Evolutionary conservation across 2,888 invertebrate genomes (phyloP).

Genomic region (Trissolcus brochymenae): DNA sequence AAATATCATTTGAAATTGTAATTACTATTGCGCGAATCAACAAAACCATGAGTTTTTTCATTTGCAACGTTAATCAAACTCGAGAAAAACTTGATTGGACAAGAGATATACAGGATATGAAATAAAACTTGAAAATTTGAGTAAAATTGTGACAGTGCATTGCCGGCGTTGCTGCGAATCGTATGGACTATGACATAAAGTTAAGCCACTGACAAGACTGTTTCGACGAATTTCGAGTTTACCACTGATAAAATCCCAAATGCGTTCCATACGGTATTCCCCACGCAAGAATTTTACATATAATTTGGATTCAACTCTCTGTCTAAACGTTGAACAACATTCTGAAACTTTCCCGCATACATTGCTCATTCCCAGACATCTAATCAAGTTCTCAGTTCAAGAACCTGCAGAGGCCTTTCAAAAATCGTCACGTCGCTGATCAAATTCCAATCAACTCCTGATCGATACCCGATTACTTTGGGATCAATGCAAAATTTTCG

Average conservation of each 20-base stretch:
- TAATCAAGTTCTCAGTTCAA: conserved; percentile 22
- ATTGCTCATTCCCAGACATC: conserved; percentile 38
- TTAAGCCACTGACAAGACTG: background rate
- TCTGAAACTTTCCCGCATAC: conserved; percentile 28
- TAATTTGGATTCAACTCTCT: conserved; percentile 29
- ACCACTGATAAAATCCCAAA: conserved; percentile 17
- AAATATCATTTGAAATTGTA: no score
- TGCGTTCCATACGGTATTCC: conserved; percentile 8
- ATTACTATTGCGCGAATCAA: no score
- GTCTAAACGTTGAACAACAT: conserved; percentile 31
- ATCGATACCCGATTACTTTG: conserved; percentile 21
- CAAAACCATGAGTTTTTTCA: no score
- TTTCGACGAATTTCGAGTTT: conserved; percentile 27
- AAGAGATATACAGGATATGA: no score
- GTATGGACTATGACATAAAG: no score
- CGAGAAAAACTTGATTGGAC: no score
- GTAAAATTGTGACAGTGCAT: no score
- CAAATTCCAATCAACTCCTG: conserved; percentile 31
- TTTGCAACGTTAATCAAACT: no score
- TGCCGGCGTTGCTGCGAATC: no score
- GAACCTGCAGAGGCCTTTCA: conserved; percentile 12
- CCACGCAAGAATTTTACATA: conserved; percentile 31
- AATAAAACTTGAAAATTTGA: no score
- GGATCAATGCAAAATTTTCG: conserved; percentile 1
- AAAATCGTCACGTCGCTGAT: conserved; percentile 29